Percentiles rank a stretch among this genome's conserved stretches.
Conservation (phyloP, 37 sponge, comb jelly and placozoan genomes). For the Mnemiopsis leidyi region DNA sequence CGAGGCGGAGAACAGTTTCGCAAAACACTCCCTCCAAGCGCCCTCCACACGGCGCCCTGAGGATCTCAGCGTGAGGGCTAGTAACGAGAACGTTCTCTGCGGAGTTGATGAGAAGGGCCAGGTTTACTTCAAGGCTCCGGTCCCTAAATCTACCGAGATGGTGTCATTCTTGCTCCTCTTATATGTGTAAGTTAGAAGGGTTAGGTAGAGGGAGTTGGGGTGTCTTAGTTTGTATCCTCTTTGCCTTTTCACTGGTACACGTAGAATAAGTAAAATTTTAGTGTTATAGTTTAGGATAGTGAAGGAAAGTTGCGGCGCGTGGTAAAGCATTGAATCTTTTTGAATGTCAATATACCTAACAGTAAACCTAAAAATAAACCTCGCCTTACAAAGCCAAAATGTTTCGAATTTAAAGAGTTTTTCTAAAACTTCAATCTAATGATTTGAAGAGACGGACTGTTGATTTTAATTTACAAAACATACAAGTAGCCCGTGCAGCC, state of each 20-base stretch:
- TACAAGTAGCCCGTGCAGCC: neutral
- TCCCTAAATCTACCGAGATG: neutral
- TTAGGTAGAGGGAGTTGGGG: too few relatives aligned
- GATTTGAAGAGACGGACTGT: neutral
- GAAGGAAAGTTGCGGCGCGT: too few relatives aligned
- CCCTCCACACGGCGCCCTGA: neutral
- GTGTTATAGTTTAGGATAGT: too few relatives aligned
- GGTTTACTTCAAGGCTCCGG: slow-evolving; percentile 41
- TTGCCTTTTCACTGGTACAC: too few relatives aligned
- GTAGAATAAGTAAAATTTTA: too few relatives aligned
- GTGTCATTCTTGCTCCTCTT: neutral
- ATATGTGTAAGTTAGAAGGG: slow-evolving; percentile 13
- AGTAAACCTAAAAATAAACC: too few relatives aligned
- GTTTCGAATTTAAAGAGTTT: neutral
- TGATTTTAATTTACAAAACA: neutral
- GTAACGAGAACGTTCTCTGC: slow-evolving; percentile 5
- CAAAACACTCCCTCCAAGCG: slow-evolving; percentile 2
- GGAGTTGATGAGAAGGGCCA: neutral
- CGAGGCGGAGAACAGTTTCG: slow-evolving; percentile 39
- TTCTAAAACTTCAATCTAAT: neutral
- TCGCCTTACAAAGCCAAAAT: too few relatives aligned
- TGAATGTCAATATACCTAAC: too few relatives aligned
- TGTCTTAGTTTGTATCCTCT: too few relatives aligned
- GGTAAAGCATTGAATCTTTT: too few relatives aligned
- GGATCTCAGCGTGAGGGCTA: neutral